Evolutionary conservation across 2,888 invertebrate species (phyloP).

Genomic region (Amblyjoppa fuscipennis): DNA sequence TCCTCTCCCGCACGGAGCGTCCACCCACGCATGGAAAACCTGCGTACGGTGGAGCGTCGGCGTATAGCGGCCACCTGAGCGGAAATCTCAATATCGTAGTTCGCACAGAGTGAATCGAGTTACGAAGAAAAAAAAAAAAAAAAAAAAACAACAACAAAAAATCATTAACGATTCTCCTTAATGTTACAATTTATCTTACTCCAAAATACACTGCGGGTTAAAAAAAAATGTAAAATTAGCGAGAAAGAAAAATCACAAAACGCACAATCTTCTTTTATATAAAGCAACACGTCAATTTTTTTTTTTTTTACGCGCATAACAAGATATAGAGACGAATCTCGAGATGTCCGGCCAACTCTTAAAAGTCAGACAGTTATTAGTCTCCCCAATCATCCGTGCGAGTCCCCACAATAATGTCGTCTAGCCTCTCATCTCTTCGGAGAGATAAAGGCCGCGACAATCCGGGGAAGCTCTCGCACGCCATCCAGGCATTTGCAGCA

Average conservation of each 20-base stretch:
- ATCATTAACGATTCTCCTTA: not conserved
- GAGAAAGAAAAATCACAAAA: not conserved
- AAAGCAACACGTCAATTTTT: no score
- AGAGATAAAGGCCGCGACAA: slow-evolving; percentile 13
- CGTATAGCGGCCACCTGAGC: slow-evolving; percentile 14
- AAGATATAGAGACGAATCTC: no score
- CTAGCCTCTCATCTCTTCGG: not conserved
- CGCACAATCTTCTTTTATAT: no score
- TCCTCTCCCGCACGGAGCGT: slow-evolving; percentile 1
- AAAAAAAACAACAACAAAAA: not conserved
- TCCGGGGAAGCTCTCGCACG: slow-evolving; percentile 19
- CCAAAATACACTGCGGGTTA: not conserved
- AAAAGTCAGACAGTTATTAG: no score
- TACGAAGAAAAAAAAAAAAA: not conserved
- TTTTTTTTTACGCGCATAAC: no score
- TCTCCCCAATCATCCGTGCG: no score
- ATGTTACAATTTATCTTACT: not conserved
- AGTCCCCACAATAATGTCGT: not conserved
- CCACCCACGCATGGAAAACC: slow-evolving; percentile 39
- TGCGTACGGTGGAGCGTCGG: not conserved
- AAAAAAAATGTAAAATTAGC: not conserved
- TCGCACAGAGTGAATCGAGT: not conserved
- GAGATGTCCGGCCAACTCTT: no score
- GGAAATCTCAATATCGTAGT: not conserved
- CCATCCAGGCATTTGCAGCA: not conserved